Evolutionary conservation across 2,888 invertebrate genomes (phyloP).

Genomic region (Trichopria drosophilae): DNA sequence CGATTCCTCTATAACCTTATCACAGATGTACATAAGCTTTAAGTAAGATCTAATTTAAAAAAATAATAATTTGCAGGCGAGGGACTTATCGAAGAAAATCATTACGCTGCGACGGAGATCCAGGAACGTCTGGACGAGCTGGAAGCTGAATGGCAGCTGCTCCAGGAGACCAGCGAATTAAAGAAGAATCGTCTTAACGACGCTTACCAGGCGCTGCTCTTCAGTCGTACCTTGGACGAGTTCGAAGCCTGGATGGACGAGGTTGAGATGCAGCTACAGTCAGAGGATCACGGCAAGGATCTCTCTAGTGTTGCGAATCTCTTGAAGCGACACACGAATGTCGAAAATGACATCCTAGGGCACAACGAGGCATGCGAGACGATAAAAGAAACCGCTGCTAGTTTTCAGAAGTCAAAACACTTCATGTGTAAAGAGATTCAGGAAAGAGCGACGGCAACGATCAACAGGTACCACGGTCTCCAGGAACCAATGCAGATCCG

Average conservation of each 20-base stretch:
- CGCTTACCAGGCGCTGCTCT: conserved; percentile 87
- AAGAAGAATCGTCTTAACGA: conserved; percentile 86
- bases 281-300: conserved; percentile 84
- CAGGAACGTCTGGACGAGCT: conserved; percentile 79
- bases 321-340: conserved; percentile 74
- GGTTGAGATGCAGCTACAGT: conserved; percentile 73
- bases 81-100: conserved; percentile 67
- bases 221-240: conserved; percentile 87
- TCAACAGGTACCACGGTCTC: conserved; percentile 73
- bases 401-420: conserved; percentile 78
- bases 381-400: conserved; percentile 77
- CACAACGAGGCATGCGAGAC: conserved; percentile 82
- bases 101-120: conserved; percentile 88
- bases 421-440: conserved; percentile 89
- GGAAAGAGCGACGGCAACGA: conserved; percentile 69
- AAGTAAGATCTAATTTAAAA: not conserved
- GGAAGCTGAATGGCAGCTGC: conserved; percentile 82
- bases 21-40: not conserved
- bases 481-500: conserved; percentile 90
- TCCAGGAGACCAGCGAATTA: conserved; percentile 79
- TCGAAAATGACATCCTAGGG: conserved; percentile 85
- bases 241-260: conserved; percentile 93
- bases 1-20: no score
- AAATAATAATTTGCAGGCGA: conserved; percentile 40
- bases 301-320: conserved; percentile 83